Evolutionary conservation across 1,140 invertebrate genomes (phyloP).

Genomic region (Semibalanus balanoides): DNA sequence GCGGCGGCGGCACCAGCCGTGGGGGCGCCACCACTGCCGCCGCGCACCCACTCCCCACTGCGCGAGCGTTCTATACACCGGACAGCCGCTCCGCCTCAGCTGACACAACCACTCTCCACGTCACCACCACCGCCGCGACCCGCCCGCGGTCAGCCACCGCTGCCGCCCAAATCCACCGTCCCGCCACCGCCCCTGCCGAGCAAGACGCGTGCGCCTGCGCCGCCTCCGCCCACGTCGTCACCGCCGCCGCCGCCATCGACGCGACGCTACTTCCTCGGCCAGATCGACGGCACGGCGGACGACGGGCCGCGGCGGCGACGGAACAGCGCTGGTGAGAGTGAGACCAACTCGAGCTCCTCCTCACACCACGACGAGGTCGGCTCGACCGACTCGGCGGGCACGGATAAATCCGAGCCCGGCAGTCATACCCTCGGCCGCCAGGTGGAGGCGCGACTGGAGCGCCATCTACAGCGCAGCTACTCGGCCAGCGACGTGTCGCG

Average conservation of each 20-base stretch:
- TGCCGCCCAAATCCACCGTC: not conserved
- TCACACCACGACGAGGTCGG: not conserved
- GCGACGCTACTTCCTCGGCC: not conserved
- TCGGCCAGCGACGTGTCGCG: not conserved
- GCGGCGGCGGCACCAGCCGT: not conserved
- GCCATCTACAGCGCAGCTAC: not conserved
- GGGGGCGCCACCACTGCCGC: not conserved
- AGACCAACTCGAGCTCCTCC: not conserved
- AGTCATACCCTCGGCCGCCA: conserved; percentile 1
- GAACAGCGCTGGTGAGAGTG: not conserved
- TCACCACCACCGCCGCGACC: not conserved
- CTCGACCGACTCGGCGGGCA: not conserved
- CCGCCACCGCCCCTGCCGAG: not conserved
- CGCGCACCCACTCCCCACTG: not conserved
- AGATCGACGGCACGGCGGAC: not conserved
- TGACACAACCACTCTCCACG: too few species aligned
- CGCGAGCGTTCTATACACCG: not conserved
- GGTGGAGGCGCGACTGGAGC: conserved; percentile 10
- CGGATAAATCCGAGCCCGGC: not conserved
- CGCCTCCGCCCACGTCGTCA: not conserved
- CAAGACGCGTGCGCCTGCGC: not conserved
- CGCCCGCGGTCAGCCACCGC: not conserved
- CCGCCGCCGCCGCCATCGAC: not conserved
- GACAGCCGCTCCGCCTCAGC: not conserved
- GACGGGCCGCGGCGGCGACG: not conserved